Conservation (phyloP, 2,797 vertebrate species). For the Neomorphus geoffroyi region DNA sequence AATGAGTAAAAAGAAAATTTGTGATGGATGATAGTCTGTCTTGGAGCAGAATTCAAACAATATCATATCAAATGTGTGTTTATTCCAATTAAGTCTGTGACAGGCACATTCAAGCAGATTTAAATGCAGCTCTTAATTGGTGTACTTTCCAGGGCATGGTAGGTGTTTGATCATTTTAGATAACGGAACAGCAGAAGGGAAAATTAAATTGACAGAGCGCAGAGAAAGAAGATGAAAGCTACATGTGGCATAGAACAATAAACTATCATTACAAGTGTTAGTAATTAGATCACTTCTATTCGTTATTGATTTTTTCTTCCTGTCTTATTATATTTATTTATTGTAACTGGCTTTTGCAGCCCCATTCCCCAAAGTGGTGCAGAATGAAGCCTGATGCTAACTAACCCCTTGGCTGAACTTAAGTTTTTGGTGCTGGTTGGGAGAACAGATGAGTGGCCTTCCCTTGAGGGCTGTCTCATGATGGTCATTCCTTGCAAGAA, state of each 20-base stretch:
- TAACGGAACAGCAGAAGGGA: slow-evolving; percentile 38
- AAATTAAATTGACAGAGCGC: slow-evolving; percentile 49
- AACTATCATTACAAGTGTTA: slow-evolving; percentile 36
- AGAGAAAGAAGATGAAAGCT: slow-evolving; percentile 23
- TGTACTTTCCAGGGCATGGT: slow-evolving; percentile 17
- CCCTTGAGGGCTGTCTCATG: not conserved
- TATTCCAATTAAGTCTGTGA: slow-evolving; percentile 33
- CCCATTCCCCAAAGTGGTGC: not conserved
- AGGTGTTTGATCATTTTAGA: slow-evolving; percentile 41
- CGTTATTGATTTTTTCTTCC: not conserved
- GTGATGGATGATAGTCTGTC: not conserved
- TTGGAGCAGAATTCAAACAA: slow-evolving; percentile 35
- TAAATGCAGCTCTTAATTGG: slow-evolving; percentile 54
- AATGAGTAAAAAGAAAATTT: not conserved
- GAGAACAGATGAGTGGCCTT: not conserved
- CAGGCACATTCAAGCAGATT: slow-evolving; percentile 18
- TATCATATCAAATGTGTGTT: slow-evolving; percentile 10
- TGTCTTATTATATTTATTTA: slow-evolving; percentile 7
- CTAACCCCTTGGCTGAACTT: not conserved
- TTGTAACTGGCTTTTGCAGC: not conserved
- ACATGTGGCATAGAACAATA: slow-evolving; percentile 12
- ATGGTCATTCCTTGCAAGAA: not conserved
- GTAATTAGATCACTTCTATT: slow-evolving; percentile 39
- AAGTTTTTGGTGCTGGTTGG: not conserved
- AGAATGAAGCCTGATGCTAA: not conserved